Conservation (phyloP, 2,113 vertebrate species). For the Mormyrus lacerda region DNA sequence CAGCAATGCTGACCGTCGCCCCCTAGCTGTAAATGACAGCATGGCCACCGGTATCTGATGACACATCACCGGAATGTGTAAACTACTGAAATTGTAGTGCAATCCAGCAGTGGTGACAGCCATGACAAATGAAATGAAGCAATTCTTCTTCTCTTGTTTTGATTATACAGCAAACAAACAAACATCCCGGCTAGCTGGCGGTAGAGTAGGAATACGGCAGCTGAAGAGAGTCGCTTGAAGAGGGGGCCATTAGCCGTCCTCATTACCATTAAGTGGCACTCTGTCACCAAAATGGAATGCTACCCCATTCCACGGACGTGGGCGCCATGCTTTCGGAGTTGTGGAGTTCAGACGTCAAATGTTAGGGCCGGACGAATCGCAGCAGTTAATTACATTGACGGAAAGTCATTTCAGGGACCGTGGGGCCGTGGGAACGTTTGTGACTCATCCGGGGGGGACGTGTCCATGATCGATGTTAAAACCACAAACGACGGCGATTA, state of each 20-base stretch:
- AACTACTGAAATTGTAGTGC: not conserved
- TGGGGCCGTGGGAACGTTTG: not conserved
- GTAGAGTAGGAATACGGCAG: not conserved
- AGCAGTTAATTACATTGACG: not conserved
- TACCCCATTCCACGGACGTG: not conserved
- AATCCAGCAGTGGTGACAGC: not conserved
- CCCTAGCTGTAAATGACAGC: not conserved
- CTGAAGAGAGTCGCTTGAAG: not conserved
- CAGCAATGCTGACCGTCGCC: not conserved
- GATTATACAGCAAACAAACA: not conserved
- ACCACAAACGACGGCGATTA: not conserved
- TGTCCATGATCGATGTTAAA: not conserved
- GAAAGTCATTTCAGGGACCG: not conserved
- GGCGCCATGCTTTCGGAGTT: not conserved
- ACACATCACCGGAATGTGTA: not conserved
- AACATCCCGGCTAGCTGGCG: not conserved
- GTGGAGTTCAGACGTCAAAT: not conserved
- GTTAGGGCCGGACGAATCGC: not conserved
- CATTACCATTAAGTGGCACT: conserved; percentile 3
- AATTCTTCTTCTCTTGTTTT: not conserved
- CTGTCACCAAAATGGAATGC: not conserved
- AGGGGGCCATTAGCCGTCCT: not conserved
- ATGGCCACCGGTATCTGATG: not conserved
- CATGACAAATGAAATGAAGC: not conserved
- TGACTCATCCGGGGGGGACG: not conserved